Conservation (phyloP, 2,113 vertebrate species). For the Eretmodus cyanostictus region DNA sequence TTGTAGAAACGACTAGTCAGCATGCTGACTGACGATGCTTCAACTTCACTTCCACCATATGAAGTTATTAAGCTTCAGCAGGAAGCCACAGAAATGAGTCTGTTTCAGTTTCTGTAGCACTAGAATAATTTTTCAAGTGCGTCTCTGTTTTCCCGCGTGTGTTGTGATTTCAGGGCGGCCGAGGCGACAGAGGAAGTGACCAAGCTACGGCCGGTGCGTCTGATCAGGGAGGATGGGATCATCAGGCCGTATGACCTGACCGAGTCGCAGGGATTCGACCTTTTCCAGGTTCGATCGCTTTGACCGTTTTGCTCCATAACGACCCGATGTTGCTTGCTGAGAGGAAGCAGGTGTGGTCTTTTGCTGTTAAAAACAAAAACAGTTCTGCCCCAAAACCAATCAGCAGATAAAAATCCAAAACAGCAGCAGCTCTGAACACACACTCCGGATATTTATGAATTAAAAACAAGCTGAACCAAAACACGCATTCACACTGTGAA, state of each 20-base stretch:
- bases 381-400: neutral
- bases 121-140: neutral
- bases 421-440: neutral
- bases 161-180: conserved; percentile 73
- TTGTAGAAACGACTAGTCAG: fast-evolving
- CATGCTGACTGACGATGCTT: neutral
- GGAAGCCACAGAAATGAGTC: fast-evolving
- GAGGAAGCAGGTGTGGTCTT: fast-evolving
- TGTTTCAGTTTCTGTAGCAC: neutral
- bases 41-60: neutral
- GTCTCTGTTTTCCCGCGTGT: neutral
- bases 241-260: conserved; percentile 83
- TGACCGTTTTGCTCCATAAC: neutral
- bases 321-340: neutral
- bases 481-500: neutral
- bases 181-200: conserved; percentile 91
- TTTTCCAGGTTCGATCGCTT: conserved; percentile 82
- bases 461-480: neutral
- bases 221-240: conserved; percentile 89
- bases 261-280: conserved; percentile 84
- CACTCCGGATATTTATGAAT: neutral
- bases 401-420: neutral
- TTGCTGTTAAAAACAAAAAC: neutral
- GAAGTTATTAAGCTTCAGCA: neutral
- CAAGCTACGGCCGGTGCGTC: conserved; percentile 83